Conservation (phyloP, 2,797 vertebrate species). For the Gephyroberyx darwinii region DNA sequence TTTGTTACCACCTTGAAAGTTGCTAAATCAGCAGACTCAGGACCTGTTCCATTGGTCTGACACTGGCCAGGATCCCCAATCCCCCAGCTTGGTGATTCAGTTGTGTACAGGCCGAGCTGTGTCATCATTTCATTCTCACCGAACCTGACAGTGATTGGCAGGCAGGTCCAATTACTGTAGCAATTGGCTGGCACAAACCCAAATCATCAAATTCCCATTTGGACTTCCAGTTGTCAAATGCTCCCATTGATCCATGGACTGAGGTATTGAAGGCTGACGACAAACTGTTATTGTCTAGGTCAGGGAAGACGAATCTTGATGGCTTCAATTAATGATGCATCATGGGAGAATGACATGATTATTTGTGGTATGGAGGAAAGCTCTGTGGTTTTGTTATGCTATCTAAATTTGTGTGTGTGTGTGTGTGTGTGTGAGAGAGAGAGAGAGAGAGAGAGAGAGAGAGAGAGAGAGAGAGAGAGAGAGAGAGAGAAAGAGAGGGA, state of each 20-base stretch:
- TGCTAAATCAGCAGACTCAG: constrained; percentile 41
- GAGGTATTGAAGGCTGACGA: constrained; percentile 43
- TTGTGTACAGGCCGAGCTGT: constrained; percentile 24
- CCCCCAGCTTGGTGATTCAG: not conserved
- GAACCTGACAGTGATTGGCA: constrained; percentile 69
- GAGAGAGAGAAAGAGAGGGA: constrained; percentile 17
- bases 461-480: constrained; percentile 41
- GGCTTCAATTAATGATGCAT: constrained; percentile 53
- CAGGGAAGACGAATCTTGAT: constrained; percentile 11
- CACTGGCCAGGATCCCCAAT: constrained; percentile 32
- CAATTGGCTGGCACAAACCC: constrained; percentile 52
- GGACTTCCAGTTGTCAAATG: constrained; percentile 61
- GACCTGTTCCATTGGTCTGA: constrained; percentile 17
- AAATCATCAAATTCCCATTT: constrained; percentile 61
- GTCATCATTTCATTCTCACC: constrained; percentile 39
- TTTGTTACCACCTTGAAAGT: constrained; percentile 20
- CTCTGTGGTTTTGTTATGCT: constrained; percentile 24
- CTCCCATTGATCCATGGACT: constrained; percentile 52
- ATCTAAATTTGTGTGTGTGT: not conserved
- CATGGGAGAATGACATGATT: constrained; percentile 40
- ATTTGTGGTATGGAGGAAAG: constrained; percentile 6
- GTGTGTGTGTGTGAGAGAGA: too few relatives aligned
- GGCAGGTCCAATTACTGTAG: constrained; percentile 63
- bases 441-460: constrained; percentile 41
- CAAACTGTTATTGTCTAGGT: constrained; percentile 25